Evolutionary conservation across 1,140 invertebrate genomes (phyloP).

Genomic region (Orchesella cincta): DNA sequence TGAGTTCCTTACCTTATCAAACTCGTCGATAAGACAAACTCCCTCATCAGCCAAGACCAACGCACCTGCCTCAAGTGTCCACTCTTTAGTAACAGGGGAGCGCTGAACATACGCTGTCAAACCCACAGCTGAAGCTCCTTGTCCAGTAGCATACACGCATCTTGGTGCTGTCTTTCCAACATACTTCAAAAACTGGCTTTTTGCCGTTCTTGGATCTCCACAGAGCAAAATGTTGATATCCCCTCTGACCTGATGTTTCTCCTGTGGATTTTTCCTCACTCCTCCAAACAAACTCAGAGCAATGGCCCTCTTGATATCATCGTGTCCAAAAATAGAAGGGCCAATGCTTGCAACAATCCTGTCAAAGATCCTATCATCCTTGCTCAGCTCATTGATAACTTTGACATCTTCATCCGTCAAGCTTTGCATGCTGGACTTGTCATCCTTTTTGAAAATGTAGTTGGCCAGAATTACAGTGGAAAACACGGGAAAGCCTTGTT

Average conservation of each 20-base stretch:
- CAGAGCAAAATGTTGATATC: slow-evolving; percentile 97
- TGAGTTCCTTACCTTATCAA: slow-evolving; percentile 95
- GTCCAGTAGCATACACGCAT: slow-evolving; percentile 94
- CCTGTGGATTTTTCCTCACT: slow-evolving; percentile 94
- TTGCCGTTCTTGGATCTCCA: slow-evolving; percentile 97
- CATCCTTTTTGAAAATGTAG: slow-evolving; percentile 91
- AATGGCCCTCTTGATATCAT: slow-evolving; percentile 91
- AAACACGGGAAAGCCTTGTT: slow-evolving; percentile 96
- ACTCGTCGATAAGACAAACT: slow-evolving; percentile 98
- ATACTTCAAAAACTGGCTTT: slow-evolving; percentile 96
- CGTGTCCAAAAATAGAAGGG: slow-evolving; percentile 98
- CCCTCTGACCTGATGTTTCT: slow-evolving; percentile 91
- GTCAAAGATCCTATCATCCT: slow-evolving; percentile 90
- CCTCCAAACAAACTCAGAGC: slow-evolving; percentile 94
- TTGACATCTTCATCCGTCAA: slow-evolving; percentile 96
- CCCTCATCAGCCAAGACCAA: slow-evolving; percentile 94
- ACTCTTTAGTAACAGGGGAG: slow-evolving; percentile 88
- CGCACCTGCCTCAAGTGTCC: slow-evolving; percentile 98
- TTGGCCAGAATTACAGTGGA: slow-evolving; percentile 97
- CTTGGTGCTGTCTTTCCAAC: slow-evolving; percentile 87
- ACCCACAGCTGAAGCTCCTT: slow-evolving; percentile 97
- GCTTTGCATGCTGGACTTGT: slow-evolving; percentile 82
- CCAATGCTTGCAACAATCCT: slow-evolving; percentile 92
- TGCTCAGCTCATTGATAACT: slow-evolving; percentile 80
- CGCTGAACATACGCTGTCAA: slow-evolving; percentile 95